phyloP scores from a whole-genome alignment of 2,797 vertebrate species.

The Acanthurus lineatus region DNA sequence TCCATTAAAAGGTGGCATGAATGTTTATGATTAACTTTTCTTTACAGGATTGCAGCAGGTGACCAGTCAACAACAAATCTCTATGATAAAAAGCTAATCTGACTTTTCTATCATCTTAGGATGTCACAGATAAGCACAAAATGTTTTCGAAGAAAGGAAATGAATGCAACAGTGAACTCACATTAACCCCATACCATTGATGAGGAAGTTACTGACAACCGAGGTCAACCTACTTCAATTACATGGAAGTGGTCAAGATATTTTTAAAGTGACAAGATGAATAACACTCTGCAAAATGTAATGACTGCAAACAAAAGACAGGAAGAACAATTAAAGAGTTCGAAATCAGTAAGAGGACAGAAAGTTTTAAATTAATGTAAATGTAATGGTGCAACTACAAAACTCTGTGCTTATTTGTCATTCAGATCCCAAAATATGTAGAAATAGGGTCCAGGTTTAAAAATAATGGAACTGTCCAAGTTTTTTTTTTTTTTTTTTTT shows the following conservation, averaged over 20 bases:
- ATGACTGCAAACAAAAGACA: neutral
- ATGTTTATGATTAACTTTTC: neutral
- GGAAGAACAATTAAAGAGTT: neutral
- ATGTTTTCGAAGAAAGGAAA: neutral
- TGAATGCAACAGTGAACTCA: neutral
- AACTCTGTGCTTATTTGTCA: neutral
- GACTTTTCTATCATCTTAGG: neutral
- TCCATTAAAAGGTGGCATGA: neutral
- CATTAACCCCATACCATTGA: neutral
- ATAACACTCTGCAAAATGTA: neutral
- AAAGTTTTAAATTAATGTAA: no score
- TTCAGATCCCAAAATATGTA: no score
- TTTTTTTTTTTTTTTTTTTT: no score
- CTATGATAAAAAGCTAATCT: neutral
- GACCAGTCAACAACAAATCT: no score
- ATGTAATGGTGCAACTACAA: no score
- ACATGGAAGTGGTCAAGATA: slow-evolving; percentile 4
- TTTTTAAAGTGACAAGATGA: neutral
- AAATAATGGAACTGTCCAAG: no score
- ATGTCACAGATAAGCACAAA: neutral
- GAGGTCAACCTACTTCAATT: neutral
- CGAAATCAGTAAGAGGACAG: neutral
- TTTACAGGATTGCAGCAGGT: no score
- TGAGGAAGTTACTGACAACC: neutral
- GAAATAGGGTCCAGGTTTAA: no score